Conservation (phyloP, 2,888 invertebrate genomes). For the Platycheirus albimanus region DNA sequence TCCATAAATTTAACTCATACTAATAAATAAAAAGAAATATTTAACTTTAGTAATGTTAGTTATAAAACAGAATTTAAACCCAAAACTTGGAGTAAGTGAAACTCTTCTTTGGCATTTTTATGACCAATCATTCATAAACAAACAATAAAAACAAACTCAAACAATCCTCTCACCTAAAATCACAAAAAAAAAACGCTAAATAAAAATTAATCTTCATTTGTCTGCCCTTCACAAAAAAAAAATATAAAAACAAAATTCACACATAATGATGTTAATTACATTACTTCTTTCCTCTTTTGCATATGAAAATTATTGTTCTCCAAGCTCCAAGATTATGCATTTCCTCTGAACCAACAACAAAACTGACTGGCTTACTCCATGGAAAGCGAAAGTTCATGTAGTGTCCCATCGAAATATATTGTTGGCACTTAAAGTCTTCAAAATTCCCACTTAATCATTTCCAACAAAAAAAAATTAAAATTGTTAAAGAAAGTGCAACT, state of each 20-base stretch:
- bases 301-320: slow-evolving; percentile 47
- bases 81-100: slow-evolving; percentile 3
- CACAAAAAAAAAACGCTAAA: slow-evolving; percentile 6
- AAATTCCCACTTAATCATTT: slow-evolving; percentile 36
- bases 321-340: slow-evolving; percentile 45
- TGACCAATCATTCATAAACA: neutral
- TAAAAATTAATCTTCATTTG: slow-evolving; percentile 45
- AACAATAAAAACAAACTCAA: neutral
- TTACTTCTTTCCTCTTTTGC: slow-evolving; percentile 68
- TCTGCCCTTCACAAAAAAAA: slow-evolving; percentile 53
- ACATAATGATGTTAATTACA: slow-evolving; percentile 26
- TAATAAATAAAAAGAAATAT: too few relatives aligned
- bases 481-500: slow-evolving; percentile 51
- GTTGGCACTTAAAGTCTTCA: slow-evolving; percentile 24
- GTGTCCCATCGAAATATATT: slow-evolving; percentile 39
- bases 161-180: neutral
- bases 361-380: slow-evolving; percentile 13
- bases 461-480: slow-evolving; percentile 1
- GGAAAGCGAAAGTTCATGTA: slow-evolving; percentile 65
- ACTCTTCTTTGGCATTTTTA: slow-evolving; percentile 12
- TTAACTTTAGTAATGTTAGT: too few relatives aligned
- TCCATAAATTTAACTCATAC: too few relatives aligned
- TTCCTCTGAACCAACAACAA: slow-evolving; percentile 51
- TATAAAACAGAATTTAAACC: too few relatives aligned
- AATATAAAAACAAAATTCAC: slow-evolving; percentile 34